A percentile compares a stretch with the other conserved stretches of the same genome.
Evolutionary conservation across 1,140 invertebrate species (phyloP).

Genomic region (Hylaeus anthracinus): DNA sequence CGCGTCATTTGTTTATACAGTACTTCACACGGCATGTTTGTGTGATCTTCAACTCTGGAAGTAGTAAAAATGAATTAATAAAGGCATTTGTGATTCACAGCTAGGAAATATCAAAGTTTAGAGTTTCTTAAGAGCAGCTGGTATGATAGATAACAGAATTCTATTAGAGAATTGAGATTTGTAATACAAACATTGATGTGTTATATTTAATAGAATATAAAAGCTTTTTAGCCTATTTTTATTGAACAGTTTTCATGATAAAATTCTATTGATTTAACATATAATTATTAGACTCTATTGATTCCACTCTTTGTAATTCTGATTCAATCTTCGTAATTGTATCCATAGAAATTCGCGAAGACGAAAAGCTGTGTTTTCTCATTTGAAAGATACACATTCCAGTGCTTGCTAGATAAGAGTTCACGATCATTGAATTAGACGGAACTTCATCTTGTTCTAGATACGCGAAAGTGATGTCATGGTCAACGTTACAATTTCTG

Average conservation of each 20-base stretch:
- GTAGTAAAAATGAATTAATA: background rate
- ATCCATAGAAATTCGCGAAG: too few relatives aligned
- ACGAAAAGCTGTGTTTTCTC: background rate
- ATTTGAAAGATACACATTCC: background rate
- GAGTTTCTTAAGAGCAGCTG: background rate
- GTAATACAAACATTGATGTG: background rate
- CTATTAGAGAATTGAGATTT: too few relatives aligned
- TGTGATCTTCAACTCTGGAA: background rate
- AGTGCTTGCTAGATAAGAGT: background rate
- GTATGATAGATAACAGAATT: background rate
- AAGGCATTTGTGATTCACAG: background rate
- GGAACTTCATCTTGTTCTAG: slow-evolving; percentile 6
- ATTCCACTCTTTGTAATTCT: too few relatives aligned
- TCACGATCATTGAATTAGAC: background rate
- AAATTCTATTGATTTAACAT: too few relatives aligned
- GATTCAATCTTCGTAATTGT: too few relatives aligned
- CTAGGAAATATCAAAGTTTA: background rate
- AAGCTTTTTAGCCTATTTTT: background rate
- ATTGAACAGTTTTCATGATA: background rate
- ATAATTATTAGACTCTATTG: too few relatives aligned
- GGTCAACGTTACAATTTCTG: slow-evolving; percentile 1
- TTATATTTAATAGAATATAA: background rate
- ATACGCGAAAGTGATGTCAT: background rate
- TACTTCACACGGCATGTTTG: background rate
- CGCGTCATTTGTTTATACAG: too few relatives aligned